phyloP scores from a whole-genome alignment of 2,797 vertebrate species.

The Philypnodon macrostomus region DNA sequence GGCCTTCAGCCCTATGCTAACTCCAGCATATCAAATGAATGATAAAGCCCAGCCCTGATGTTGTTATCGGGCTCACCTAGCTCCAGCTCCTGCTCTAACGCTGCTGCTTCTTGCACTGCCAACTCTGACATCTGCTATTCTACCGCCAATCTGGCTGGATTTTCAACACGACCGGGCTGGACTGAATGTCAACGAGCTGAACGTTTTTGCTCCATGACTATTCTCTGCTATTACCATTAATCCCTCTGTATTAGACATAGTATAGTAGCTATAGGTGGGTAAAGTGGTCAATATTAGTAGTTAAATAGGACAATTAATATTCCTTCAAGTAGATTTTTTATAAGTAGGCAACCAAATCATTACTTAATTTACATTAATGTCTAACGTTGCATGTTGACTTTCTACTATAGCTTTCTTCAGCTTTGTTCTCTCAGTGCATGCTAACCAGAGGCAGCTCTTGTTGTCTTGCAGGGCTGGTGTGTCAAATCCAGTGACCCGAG shows the following conservation, averaged over 20 bases:
- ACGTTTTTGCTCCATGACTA: neutral
- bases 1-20: slow-evolving; percentile 30
- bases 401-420: neutral
- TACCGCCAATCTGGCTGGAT: slow-evolving; percentile 33
- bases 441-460: slow-evolving; percentile 47
- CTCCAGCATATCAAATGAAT: slow-evolving; percentile 52
- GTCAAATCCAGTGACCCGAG: slow-evolving; percentile 81
- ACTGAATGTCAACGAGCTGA: slow-evolving; percentile 44
- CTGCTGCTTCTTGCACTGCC: slow-evolving; percentile 43
- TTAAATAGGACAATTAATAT: neutral
- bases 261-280: too few species aligned
- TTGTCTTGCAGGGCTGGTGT: slow-evolving; percentile 84
- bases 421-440: neutral
- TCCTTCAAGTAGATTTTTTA: neutral
- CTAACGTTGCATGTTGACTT: neutral
- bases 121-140: slow-evolving; percentile 61
- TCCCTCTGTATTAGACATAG: neutral
- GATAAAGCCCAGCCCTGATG: slow-evolving; percentile 42
- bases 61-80: slow-evolving; percentile 45
- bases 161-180: slow-evolving; percentile 29
- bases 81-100: slow-evolving; percentile 45
- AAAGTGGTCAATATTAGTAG: too few species aligned
- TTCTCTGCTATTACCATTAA: neutral
- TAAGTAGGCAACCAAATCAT: too few species aligned
- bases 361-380: too few species aligned